Evolutionary conservation across 2,113 vertebrate genomes (phyloP).

Genomic region (Daboia siamensis): DNA sequence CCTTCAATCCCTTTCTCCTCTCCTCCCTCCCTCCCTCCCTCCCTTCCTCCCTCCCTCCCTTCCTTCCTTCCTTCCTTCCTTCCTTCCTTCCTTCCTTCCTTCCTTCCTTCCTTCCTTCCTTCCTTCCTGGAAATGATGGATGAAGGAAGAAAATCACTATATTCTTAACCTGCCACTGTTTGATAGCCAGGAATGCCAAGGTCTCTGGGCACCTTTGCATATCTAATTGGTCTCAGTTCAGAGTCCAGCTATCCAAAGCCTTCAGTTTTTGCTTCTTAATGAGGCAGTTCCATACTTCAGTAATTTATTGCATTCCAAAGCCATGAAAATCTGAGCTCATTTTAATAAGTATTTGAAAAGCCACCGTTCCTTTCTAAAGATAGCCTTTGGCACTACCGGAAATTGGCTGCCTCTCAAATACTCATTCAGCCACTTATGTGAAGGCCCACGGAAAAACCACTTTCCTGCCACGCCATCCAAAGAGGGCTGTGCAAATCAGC

Average conservation of each 20-base stretch:
- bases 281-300: slow-evolving; percentile 41
- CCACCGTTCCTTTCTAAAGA: background rate
- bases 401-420: rapidly evolving
- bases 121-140: background rate
- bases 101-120: background rate
- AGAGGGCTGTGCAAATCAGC: background rate
- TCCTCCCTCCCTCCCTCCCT: background rate
- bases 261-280: slow-evolving; percentile 33
- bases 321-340: background rate
- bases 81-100: no score
- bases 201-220: slow-evolving; percentile 22
- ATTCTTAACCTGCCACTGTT: background rate
- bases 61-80: no score
- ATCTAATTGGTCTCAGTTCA: slow-evolving; percentile 27
- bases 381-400: rapidly evolving
- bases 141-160: rapidly evolving
- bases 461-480: rapidly evolving
- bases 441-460: background rate
- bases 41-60: no score
- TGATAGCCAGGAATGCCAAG: background rate
- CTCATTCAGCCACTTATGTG: background rate
- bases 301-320: slow-evolving; percentile 39
- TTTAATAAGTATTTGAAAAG: background rate
- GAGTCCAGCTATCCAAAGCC: slow-evolving; percentile 21
- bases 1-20: background rate